phyloP scores from a whole-genome alignment of 2,888 invertebrate genomes.

The Sipha maydis region DNA sequence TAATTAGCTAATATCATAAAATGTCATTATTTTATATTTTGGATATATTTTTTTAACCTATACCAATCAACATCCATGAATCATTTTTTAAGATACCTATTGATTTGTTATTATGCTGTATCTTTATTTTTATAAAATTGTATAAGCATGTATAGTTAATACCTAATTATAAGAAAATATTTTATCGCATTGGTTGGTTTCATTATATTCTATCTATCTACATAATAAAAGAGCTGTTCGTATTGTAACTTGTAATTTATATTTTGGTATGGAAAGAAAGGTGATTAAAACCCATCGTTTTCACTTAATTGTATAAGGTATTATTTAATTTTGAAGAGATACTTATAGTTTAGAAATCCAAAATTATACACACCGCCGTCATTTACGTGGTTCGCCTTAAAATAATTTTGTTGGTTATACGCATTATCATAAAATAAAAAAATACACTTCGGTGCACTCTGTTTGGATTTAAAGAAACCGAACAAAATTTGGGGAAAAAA shows the following conservation, averaged over 20 bases:
- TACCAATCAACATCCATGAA: neutral
- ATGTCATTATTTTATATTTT: too few relatives aligned
- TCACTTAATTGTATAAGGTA: neutral
- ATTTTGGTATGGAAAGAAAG: neutral
- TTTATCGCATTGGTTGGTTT: neutral
- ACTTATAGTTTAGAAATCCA: neutral
- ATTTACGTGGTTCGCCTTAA: neutral
- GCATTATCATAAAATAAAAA: neutral
- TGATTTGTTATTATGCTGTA: slow-evolving; percentile 21
- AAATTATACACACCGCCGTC: neutral
- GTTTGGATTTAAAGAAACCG: neutral
- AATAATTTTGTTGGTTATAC: neutral
- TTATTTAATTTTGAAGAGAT: neutral
- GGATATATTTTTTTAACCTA: too few relatives aligned
- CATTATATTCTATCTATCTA: too few relatives aligned
- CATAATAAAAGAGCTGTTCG: too few relatives aligned
- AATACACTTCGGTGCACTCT: neutral
- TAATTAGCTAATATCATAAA: too few relatives aligned
- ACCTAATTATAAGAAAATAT: neutral
- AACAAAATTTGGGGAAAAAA: slow-evolving; percentile 41
- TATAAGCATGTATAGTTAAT: neutral
- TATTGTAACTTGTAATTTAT: neutral
- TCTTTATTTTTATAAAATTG: neutral
- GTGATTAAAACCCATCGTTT: neutral
- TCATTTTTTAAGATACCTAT: neutral